phyloP scores from a whole-genome alignment of 2,113 vertebrate species.

The Labrus mixtus region DNA sequence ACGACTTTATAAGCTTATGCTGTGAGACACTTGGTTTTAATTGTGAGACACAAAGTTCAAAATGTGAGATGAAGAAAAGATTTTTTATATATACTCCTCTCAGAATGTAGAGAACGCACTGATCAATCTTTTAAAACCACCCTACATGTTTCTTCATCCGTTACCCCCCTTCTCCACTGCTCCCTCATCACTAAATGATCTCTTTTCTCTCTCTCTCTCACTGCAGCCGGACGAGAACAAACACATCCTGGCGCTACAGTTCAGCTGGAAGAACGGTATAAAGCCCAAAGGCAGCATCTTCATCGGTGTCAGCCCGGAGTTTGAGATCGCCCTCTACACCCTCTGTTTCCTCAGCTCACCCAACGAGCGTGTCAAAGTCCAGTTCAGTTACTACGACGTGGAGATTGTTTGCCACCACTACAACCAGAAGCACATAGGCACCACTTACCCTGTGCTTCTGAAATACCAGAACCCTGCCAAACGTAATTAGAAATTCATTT shows the following conservation, averaged over 20 bases:
- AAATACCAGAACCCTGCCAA: conserved; percentile 59
- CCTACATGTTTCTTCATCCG: neutral
- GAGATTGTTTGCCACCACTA: conserved; percentile 87
- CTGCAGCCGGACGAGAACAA: conserved; percentile 85
- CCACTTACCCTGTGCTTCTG: conserved; percentile 84
- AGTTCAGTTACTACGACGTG: conserved; percentile 84
- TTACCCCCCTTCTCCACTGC: neutral
- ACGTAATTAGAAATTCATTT: conserved; percentile 7
- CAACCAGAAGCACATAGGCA: conserved; percentile 86
- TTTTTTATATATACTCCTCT: neutral
- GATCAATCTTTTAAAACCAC: no score
- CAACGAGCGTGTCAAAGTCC: conserved; percentile 83
- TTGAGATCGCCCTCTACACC: conserved; percentile 86
- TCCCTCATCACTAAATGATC: neutral
- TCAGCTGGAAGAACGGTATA: conserved; percentile 87
- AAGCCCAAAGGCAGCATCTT: conserved; percentile 88
- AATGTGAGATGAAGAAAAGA: no score
- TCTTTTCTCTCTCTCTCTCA: neutral
- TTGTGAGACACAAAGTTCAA: no score
- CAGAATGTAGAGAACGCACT: neutral
- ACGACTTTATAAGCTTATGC: no score
- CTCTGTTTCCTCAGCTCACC: conserved; percentile 85
- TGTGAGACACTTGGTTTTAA: no score
- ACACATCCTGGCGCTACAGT: conserved; percentile 86
- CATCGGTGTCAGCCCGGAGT: conserved; percentile 86